Evolutionary conservation across 37 sponge, comb jelly and placozoan genomes (phyloP).

Genomic region (Diacarnus erythraeanus): DNA sequence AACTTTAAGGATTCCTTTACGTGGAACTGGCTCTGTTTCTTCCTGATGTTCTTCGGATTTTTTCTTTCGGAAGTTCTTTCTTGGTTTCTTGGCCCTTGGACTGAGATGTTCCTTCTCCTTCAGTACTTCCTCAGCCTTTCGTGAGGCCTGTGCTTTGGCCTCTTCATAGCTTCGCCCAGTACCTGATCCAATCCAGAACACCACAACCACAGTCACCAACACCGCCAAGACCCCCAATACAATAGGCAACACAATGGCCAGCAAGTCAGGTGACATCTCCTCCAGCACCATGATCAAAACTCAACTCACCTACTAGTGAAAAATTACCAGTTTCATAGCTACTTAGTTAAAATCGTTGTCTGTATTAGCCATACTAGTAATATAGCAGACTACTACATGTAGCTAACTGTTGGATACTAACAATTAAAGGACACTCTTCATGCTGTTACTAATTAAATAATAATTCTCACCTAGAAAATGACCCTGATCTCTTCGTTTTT

Average conservation of each 20-base stretch:
- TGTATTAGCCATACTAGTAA: too few relatives aligned
- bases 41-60: conserved; percentile 6
- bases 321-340: too few relatives aligned
- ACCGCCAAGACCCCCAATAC: conserved; percentile 25
- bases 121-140: conserved; percentile 26
- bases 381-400: too few relatives aligned
- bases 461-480: too few relatives aligned
- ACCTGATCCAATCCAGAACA: conserved; percentile 44
- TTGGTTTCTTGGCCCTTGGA: conserved; percentile 13
- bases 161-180: conserved; percentile 43
- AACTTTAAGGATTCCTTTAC: conserved; percentile 29
- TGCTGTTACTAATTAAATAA: too few relatives aligned
- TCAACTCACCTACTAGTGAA: too few relatives aligned
- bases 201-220: background rate
- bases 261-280: background rate
- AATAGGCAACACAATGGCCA: conserved; percentile 17
- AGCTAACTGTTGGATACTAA: too few relatives aligned
- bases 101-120: conserved; percentile 1
- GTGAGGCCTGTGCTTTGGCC: conserved; percentile 27
- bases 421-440: too few relatives aligned
- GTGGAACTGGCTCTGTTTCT: background rate
- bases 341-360: too few relatives aligned
- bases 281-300: conserved; percentile 15
- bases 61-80: conserved; percentile 7
- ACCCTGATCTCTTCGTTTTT: too few relatives aligned